Conservation (phyloP, 2,113 vertebrate species). For the Bagarius yarrelli region DNA sequence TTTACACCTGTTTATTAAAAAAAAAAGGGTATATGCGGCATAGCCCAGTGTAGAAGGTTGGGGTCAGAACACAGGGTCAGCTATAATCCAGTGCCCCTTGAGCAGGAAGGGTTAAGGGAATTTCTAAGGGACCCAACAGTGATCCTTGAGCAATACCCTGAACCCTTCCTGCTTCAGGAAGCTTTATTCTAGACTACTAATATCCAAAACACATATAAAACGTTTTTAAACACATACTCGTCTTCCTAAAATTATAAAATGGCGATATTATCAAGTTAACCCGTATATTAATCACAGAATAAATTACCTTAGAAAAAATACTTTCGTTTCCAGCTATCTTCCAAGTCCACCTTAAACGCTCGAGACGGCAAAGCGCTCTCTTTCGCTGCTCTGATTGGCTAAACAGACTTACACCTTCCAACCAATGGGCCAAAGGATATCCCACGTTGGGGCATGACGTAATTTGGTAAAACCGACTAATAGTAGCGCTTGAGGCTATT, state of each 20-base stretch:
- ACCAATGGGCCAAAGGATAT: slow-evolving; percentile 53
- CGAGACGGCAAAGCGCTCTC: slow-evolving; percentile 43
- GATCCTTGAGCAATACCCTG: not conserved
- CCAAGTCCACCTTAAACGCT: slow-evolving; percentile 71
- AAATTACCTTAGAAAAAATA: not conserved
- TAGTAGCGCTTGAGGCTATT: slow-evolving; percentile 41
- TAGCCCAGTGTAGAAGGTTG: too few relatives aligned
- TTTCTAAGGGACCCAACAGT: too few relatives aligned
- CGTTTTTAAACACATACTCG: not conserved
- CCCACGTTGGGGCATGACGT: slow-evolving; percentile 74
- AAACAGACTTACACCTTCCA: not conserved
- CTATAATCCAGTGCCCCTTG: too few relatives aligned
- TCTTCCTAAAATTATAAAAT: not conserved
- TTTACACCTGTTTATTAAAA: too few relatives aligned
- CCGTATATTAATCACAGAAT: slow-evolving; percentile 17
- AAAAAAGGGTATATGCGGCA: too few relatives aligned
- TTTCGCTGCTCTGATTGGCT: slow-evolving; percentile 59
- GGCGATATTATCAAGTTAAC: not conserved
- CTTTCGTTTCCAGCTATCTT: not conserved
- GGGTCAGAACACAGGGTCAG: too few relatives aligned
- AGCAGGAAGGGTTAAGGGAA: too few relatives aligned
- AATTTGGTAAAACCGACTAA: slow-evolving; percentile 52
- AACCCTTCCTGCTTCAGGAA: not conserved
- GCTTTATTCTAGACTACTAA: not conserved
- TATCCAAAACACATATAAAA: not conserved